phyloP scores from a whole-genome alignment of 2,888 invertebrate genomes.

The Eupeodes luniger region DNA sequence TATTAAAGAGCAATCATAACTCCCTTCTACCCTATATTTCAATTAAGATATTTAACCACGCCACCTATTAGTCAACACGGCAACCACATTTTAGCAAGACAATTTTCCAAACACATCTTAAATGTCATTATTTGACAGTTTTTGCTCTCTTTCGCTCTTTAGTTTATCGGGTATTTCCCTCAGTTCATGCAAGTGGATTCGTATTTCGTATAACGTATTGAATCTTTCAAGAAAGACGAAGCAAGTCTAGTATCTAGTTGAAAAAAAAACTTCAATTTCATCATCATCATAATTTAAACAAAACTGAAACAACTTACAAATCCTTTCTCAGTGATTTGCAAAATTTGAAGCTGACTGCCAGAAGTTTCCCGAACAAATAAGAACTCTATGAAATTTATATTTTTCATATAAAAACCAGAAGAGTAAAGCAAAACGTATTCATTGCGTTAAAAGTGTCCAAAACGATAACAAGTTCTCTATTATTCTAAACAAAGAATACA shows the following conservation, averaged over 20 bases:
- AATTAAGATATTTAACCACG: background rate
- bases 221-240: slow-evolving; percentile 24
- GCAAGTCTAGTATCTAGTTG: too few relatives aligned
- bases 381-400: background rate
- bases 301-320: slow-evolving; percentile 47
- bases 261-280: slow-evolving; percentile 43
- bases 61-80: background rate
- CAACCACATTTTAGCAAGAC: background rate
- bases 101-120: background rate
- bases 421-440: background rate
- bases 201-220: background rate
- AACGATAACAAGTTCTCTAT: slow-evolving; percentile 1
- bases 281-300: slow-evolving; percentile 60
- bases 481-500: background rate
- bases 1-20: background rate
- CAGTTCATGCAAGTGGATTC: background rate
- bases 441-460: background rate
- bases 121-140: slow-evolving; percentile 11
- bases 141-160: background rate
- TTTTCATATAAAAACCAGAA: slow-evolving; percentile 52
- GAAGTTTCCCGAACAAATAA: slow-evolving; percentile 50
- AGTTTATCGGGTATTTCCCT: background rate
- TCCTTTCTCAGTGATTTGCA: slow-evolving; percentile 68
- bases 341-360: slow-evolving; percentile 58
- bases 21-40: background rate